Base-by-base conservation (phyloP, 2,797 vertebrate genomes). In the Numenius phaeopus region DNA sequence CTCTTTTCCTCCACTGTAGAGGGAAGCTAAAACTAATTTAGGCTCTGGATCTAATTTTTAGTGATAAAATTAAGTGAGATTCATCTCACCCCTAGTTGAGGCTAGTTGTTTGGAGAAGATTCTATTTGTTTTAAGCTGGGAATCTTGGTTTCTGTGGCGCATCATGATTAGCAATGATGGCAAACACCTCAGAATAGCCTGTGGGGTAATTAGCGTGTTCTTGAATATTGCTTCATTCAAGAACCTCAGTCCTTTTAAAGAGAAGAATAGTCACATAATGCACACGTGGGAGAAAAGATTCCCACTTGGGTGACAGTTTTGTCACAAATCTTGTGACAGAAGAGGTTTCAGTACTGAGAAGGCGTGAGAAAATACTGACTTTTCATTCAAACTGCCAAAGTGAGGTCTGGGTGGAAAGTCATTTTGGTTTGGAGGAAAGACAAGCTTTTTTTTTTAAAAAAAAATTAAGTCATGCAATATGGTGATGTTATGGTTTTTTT, bases 191-290 rank as follows among this genome's bases (percentile, higher is more conserved):
- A 23, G 46, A 52, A 54, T 11, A 55, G 22, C 15, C 59, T 10
- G 0, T 6, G 32, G 52, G 2, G 3, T 58, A 24, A 42, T 42
- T 23, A 44, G 46, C 3, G 2, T 10, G 18, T n/a, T 50, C 57
- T 16, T 55, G 21, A 58, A 10, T 39, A 30, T 47, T 39, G 39
- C 65, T 49, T n/a, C 42, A 0, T 42, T 69, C 37, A 6, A 59
- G 58, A 89, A 46, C 17, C 9, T 10, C 64, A 34, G 22, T 0
- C 21, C 4, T 4, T 77, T 49, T 4, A 15, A 71, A 54, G 83
- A 34, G 57, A 65, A 34, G 52, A 54, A 22, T 3, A 17, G 24
- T 14, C 5, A 0, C 21, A 7, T 46, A 32, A 11, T 46, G 44
- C 26, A 46, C 17, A 2, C 16, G 67, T 64, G 66, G 54, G 54